Conservation (phyloP, 2,888 invertebrate species). For the Lepidochrysops patricia region DNA sequence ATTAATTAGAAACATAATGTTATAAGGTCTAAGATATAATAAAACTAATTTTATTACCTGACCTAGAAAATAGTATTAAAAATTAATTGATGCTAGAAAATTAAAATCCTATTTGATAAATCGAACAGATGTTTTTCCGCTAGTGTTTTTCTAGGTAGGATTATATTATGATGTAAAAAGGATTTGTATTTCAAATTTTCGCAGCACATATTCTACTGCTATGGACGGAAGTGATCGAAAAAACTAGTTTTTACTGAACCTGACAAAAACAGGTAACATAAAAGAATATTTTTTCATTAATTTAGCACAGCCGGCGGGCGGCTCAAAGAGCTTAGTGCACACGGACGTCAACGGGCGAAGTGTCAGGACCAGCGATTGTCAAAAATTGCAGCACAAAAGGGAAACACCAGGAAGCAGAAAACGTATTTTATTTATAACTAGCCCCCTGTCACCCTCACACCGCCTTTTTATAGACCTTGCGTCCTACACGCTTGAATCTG, state of each 20-base stretch:
- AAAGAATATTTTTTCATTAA: constrained; percentile 10
- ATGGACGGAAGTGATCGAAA: background rate
- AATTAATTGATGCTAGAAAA: background rate
- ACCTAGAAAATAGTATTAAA: background rate
- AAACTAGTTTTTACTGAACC: background rate
- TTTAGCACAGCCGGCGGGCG: constrained; percentile 6
- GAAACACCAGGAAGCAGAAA: constrained; percentile 31
- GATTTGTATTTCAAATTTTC: background rate
- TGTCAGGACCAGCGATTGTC: constrained; percentile 38
- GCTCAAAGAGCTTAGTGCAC: constrained; percentile 17
- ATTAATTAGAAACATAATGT: constrained; percentile 39
- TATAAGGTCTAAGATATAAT: background rate
- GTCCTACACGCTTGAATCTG: constrained; percentile 15
- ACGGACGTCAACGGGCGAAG: constrained; percentile 24
- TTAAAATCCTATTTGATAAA: no score
- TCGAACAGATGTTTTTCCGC: background rate
- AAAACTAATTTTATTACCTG: background rate
- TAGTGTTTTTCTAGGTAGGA: background rate
- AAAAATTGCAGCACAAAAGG: constrained; percentile 40
- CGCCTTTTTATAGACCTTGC: constrained; percentile 14
- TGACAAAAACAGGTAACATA: constrained; percentile 1
- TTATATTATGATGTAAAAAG: background rate
- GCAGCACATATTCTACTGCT: background rate
- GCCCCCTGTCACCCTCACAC: constrained; percentile 20
- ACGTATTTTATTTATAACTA: constrained; percentile 35